Evolutionary conservation across 2,797 vertebrate genomes (phyloP), one percentile per base, ranked within the genome.

Genomic region (Artibeus lituratus): DNA sequence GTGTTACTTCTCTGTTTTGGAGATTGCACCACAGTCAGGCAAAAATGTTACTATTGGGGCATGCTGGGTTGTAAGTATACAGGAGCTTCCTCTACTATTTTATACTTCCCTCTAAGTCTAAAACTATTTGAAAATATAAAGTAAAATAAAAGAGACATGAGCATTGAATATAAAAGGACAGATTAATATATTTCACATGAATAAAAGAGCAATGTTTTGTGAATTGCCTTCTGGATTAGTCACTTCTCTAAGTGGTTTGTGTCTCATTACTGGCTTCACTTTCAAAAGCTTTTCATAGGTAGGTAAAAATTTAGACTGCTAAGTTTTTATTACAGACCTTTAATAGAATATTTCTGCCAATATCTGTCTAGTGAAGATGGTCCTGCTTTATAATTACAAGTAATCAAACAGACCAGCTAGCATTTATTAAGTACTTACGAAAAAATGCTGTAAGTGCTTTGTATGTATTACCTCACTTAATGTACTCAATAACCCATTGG

Each of bases 301-400:
- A 96, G 80, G 83, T 49, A 22, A 97, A 95, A 80, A 93, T 73
- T 65, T 55, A 96, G 55, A 91, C 89, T 11, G 55, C 35, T 80
- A 78, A 74, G 67, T 65, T 94, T 91, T 94, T 83, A 81, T 76
- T 93, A 76, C 39, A 86, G 29, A 32, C 5, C 47, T 92, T 95
- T 51, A 84, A 82, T 88, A 77, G 80, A 88, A 82, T 47, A 57
- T 49, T 90, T 89, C 67, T 76, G n/a, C 67, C 83, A 81, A 73
- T 15, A 81, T 81, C 73, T 93, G 42, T 84, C 69, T 74, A 83
- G 55, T 44, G n/a, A 96, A 76, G 82, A 91, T 22, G 72, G 32
- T 67, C 57, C 59, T 69, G 35, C n/a, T 55, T 14, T 82, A 14
- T 72, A 90, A 69, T 90, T 69, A 62, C 16, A 90, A 95, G 77